Conservation (phyloP, 2,888 invertebrate genomes). For the Phaedon cochleariae region DNA sequence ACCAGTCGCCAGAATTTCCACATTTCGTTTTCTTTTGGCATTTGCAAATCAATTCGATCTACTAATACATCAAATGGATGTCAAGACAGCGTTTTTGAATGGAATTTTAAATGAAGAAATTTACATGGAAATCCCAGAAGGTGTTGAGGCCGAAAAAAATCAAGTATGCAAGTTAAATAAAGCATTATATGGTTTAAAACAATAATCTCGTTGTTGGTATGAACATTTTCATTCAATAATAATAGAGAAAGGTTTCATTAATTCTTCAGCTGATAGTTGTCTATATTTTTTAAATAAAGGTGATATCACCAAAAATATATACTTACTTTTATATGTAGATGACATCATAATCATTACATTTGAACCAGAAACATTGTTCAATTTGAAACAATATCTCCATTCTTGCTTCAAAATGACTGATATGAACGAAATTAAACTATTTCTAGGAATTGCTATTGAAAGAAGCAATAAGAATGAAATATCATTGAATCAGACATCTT, state of each 20-base stretch:
- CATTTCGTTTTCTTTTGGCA: constrained; percentile 21
- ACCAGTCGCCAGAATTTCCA: no score
- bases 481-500: constrained; percentile 26
- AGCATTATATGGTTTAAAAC: constrained; percentile 18
- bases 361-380: constrained; percentile 23
- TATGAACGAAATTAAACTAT: constrained; percentile 36
- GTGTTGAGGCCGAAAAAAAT: constrained; percentile 30
- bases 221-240: constrained; percentile 5
- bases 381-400: constrained; percentile 25
- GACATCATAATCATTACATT: constrained; percentile 24
- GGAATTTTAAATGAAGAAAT: constrained; percentile 36
- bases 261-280: constrained; percentile 45
- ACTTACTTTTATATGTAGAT: constrained; percentile 34
- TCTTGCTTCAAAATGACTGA: not conserved
- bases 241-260: constrained; percentile 33
- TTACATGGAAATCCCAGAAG: no score
- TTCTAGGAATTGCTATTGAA: constrained; percentile 41
- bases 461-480: constrained; percentile 33
- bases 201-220: constrained; percentile 10
- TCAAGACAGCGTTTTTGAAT: constrained; percentile 38
- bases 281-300: constrained; percentile 27
- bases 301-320: constrained; percentile 24
- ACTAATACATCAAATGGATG: constrained; percentile 33
- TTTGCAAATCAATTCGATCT: constrained; percentile 16
- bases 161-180: constrained; percentile 41